A percentile compares a stretch with the other conserved stretches of the same genome.
These are phyloP conservation scores for Petrocephalus microphthalmus DNA, from an alignment of 2,113 vertebrate species.

Conservation along the genomic window DNA sequence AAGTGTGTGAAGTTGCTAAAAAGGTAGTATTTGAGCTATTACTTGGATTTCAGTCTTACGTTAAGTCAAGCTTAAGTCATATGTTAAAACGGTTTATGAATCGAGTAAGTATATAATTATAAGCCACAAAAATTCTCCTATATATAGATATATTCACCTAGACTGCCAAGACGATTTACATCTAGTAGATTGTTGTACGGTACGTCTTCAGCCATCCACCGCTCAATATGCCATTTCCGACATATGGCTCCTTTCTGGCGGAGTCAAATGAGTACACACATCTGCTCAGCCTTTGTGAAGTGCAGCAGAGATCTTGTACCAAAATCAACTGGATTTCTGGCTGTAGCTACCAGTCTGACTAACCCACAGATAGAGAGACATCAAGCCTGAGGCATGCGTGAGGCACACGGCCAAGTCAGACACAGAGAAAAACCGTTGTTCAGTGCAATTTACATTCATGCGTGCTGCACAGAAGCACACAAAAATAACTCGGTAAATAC, in stretches of 20 bases:
- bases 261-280: slow-evolving; percentile 31
- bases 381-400: slow-evolving; percentile 23
- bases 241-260: slow-evolving; percentile 22
- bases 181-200: neutral
- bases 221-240: neutral
- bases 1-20: slow-evolving; percentile 26
- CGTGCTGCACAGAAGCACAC: slow-evolving; percentile 37
- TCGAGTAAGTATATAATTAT: neutral
- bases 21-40: neutral
- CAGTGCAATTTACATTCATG: slow-evolving; percentile 40
- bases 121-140: neutral
- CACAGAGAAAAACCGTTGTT: slow-evolving; percentile 45
- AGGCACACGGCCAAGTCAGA: slow-evolving; percentile 36
- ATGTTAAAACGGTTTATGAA: neutral
- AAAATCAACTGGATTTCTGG: slow-evolving; percentile 33
- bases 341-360: slow-evolving; percentile 20
- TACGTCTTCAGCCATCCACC: neutral
- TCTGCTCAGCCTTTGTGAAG: slow-evolving; percentile 27
- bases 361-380: slow-evolving; percentile 29
- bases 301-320: slow-evolving; percentile 18
- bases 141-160: neutral
- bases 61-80: too few species aligned
- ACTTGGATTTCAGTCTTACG: neutral
- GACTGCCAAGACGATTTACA: neutral
- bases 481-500: slow-evolving; percentile 40